phyloP scores from a whole-genome alignment of 2,113 vertebrate species.

The Rhinolophus ferrumequinum region DNA sequence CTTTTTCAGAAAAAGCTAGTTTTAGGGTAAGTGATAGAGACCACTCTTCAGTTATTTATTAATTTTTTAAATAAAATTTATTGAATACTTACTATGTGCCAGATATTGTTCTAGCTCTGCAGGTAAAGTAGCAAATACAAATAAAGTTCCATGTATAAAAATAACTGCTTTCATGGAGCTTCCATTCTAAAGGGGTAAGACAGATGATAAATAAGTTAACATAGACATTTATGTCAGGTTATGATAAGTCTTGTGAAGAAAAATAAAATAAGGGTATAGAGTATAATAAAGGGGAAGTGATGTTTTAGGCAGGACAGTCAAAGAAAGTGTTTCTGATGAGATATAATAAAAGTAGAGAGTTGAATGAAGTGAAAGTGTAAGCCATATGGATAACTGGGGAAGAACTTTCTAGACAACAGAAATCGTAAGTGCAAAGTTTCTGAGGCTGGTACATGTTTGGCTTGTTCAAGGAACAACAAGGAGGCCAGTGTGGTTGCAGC shows the following conservation, averaged over 20 bases:
- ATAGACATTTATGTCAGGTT: conserved; percentile 26
- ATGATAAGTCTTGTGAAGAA: background rate
- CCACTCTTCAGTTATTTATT: background rate
- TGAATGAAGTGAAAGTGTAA: background rate
- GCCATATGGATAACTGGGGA: background rate
- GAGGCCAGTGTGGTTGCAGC: background rate
- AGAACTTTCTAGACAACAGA: background rate
- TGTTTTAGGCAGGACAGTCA: conserved; percentile 7
- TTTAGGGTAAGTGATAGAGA: conserved; percentile 46
- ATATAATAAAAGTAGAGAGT: background rate
- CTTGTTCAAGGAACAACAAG: background rate
- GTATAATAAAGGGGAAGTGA: background rate
- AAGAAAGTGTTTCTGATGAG: background rate
- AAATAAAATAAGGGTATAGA: background rate
- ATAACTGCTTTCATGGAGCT: background rate
- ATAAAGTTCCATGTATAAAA: conserved; percentile 8
- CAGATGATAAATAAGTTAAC: conserved; percentile 7
- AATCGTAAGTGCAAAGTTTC: conserved; percentile 7
- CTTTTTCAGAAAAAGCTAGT: conserved; percentile 55
- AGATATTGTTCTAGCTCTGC: conserved; percentile 30
- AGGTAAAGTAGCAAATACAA: conserved; percentile 40
- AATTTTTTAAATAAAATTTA: conserved; percentile 34
- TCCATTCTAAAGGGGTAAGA: conserved; percentile 19
- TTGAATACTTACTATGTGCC: background rate
- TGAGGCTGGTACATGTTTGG: background rate